A percentile compares a stretch with the other conserved stretches of the same genome.
phyloP scores from a whole-genome alignment of 2,888 invertebrate species.

The Epirrhoe tristata region DNA sequence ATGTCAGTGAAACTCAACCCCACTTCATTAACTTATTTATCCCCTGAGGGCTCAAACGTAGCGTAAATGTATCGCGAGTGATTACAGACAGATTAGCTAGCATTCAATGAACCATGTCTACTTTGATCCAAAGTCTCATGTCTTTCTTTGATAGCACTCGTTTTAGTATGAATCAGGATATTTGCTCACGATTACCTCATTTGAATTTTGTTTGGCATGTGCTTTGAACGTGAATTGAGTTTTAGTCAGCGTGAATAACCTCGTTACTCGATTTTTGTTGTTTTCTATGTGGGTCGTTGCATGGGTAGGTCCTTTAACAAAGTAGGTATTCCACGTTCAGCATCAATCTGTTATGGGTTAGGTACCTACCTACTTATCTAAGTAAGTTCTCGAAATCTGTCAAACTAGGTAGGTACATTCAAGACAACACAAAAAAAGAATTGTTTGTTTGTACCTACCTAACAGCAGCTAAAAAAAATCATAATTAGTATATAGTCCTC shows the following conservation, averaged over 20 bases:
- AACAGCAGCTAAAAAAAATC: no score
- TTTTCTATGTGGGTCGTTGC: neutral
- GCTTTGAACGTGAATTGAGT: conserved; percentile 17
- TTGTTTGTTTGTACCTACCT: no score
- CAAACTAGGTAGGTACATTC: no score
- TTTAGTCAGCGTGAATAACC: neutral
- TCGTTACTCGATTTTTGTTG: neutral
- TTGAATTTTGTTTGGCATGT: conserved; percentile 16
- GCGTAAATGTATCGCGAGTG: conserved; percentile 31
- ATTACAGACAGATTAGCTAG: conserved; percentile 27
- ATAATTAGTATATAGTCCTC: no score
- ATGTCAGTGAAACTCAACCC: neutral
- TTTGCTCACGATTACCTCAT: conserved; percentile 19
- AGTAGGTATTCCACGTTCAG: no score
- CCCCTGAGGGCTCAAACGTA: conserved; percentile 13
- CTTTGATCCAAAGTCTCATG: conserved; percentile 31
- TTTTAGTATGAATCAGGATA: conserved; percentile 53
- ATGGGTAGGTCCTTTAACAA: neutral
- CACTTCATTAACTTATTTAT: neutral
- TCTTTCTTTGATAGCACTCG: conserved; percentile 52
- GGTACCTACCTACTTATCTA: no score
- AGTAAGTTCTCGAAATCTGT: no score
- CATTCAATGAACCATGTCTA: conserved; percentile 32
- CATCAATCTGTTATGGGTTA: no score
- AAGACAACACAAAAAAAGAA: no score